A percentile compares a stretch with the other conserved stretches of the same genome.
Evolutionary conservation across 2,797 vertebrate species (phyloP).

Genomic region (Myotis vivesi): DNA sequence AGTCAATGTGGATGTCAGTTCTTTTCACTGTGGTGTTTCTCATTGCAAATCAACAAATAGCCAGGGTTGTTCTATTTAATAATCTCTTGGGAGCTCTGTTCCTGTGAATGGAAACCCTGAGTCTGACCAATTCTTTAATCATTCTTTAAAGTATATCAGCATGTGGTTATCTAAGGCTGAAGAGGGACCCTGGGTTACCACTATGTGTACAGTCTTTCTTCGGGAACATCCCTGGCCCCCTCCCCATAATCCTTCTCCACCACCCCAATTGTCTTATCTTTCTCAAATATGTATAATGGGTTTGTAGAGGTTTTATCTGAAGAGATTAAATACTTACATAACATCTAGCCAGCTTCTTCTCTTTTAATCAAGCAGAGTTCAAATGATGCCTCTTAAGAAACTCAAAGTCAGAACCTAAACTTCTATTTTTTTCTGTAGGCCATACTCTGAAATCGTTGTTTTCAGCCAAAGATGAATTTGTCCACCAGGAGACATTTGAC

Average conservation of each 20-base stretch:
- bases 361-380: background rate
- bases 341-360: background rate
- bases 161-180: background rate
- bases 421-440: background rate
- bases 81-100: background rate
- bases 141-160: background rate
- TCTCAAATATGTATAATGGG: background rate
- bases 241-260: background rate
- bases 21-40: background rate
- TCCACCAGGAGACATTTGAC: background rate
- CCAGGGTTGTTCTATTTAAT: background rate
- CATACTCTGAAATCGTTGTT: background rate
- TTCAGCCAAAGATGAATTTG: slow-evolving; percentile 2
- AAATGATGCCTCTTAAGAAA: background rate
- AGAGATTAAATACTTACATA: background rate
- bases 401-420: background rate
- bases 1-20: background rate
- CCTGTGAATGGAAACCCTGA: background rate
- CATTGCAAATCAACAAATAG: background rate
- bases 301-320: background rate
- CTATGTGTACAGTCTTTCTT: background rate
- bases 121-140: background rate
- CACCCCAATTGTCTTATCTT: background rate
- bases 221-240: background rate
- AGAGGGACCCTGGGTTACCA: background rate